phyloP scores from a whole-genome alignment of 2,797 vertebrate species.

The Leuciscus waleckii region DNA sequence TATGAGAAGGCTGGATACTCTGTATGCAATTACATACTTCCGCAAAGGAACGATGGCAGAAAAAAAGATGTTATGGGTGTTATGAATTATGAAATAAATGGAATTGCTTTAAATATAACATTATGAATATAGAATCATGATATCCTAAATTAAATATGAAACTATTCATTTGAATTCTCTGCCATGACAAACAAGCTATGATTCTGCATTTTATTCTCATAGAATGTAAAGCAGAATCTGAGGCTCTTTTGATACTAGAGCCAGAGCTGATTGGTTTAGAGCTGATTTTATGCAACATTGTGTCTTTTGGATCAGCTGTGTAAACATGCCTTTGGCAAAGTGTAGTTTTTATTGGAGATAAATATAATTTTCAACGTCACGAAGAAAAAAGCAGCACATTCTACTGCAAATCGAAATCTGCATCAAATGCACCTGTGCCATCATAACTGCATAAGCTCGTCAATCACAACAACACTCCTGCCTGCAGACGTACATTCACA shows the following conservation, averaged over 20 bases:
- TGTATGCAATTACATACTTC: not conserved
- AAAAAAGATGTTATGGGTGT: not conserved
- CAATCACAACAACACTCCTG: constrained; percentile 18
- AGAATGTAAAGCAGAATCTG: not conserved
- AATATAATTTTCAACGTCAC: not conserved
- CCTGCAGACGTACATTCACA: constrained; percentile 33
- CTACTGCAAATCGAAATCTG: not conserved
- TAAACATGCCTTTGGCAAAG: not conserved
- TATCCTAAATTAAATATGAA: not conserved
- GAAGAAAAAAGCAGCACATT: not conserved
- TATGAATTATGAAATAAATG: not conserved
- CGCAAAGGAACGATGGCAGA: not conserved
- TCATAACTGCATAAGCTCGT: not conserved
- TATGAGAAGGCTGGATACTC: not conserved
- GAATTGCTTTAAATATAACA: not conserved
- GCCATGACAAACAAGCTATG: not conserved
- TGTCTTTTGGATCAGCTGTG: not conserved
- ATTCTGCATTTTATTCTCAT: not conserved
- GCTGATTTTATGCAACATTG: not conserved
- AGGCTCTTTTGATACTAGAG: not conserved
- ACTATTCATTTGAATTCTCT: not conserved
- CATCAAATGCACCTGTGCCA: constrained; percentile 30
- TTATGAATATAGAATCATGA: not conserved
- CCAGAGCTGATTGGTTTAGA: not conserved
- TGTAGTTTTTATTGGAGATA: not conserved